Conservation (phyloP, 2,888 invertebrate species). For the Thera obeliscata region DNA sequence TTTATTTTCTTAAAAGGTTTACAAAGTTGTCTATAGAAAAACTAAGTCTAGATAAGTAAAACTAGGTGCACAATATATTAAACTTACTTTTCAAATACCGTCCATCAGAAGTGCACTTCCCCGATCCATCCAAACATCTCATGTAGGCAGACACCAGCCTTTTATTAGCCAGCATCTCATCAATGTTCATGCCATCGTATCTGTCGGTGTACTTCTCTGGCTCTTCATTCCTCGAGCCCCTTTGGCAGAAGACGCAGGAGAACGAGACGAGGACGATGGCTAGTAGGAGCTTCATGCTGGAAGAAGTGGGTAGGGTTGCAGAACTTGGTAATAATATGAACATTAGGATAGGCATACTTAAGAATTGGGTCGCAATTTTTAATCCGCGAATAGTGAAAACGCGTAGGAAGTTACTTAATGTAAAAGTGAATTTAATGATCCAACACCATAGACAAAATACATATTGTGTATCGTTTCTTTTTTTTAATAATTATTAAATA, state of each 20-base stretch:
- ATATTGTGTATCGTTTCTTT: too few relatives aligned
- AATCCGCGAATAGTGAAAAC: too few relatives aligned
- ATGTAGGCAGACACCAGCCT: constrained; percentile 88
- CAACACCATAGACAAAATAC: too few relatives aligned
- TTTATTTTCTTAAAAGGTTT: too few relatives aligned
- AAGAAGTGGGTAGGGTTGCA: background rate
- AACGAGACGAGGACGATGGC: constrained; percentile 45
- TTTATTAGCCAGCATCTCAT: constrained; percentile 87
- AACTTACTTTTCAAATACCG: constrained; percentile 88
- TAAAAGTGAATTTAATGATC: too few relatives aligned
- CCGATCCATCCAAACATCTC: constrained; percentile 87
- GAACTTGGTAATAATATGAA: too few relatives aligned
- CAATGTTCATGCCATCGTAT: constrained; percentile 88
- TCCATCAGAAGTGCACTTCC: constrained; percentile 88
- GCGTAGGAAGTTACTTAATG: too few relatives aligned
- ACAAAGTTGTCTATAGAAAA: too few relatives aligned
- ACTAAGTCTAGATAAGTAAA: too few relatives aligned
- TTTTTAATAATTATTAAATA: too few relatives aligned
- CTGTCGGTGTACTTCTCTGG: constrained; percentile 83
- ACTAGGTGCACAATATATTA: background rate
- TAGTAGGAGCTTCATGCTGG: constrained; percentile 60
- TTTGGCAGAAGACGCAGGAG: constrained; percentile 34
- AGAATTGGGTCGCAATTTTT: too few relatives aligned
- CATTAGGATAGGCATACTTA: too few relatives aligned
- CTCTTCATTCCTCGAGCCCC: constrained; percentile 1